These are phyloP conservation scores for Gambusia affinis DNA, from an alignment of 2,113 vertebrate genomes.

Conservation along the genomic window DNA sequence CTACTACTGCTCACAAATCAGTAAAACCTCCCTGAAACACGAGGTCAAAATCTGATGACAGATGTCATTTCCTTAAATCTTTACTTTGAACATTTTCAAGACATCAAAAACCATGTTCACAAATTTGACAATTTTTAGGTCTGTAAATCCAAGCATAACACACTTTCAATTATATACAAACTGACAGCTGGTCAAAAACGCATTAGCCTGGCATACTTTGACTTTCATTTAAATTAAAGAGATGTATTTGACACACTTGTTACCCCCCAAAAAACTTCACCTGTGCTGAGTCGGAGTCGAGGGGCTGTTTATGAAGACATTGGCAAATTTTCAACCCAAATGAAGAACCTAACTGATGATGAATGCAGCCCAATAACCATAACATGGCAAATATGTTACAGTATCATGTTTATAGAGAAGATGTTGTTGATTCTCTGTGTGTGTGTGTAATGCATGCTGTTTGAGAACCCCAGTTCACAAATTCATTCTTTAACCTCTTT, in stretches of 20 bases:
- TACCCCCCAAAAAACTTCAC: too few relatives aligned
- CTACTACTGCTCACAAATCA: background rate
- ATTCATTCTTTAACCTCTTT: too few relatives aligned
- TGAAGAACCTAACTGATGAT: too few relatives aligned
- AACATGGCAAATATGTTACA: too few relatives aligned
- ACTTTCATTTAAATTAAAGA: conserved; percentile 45
- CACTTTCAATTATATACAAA: conserved; percentile 6
- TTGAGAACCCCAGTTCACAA: too few relatives aligned
- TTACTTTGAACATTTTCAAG: background rate
- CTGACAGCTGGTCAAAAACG: conserved; percentile 65
- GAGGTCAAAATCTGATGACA: background rate
- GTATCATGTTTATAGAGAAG: too few relatives aligned
- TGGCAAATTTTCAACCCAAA: too few relatives aligned
- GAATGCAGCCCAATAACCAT: too few relatives aligned
- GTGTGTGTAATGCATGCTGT: too few relatives aligned
- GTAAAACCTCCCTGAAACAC: background rate
- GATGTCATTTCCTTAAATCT: background rate
- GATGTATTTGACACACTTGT: conserved; percentile 43
- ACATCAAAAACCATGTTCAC: background rate
- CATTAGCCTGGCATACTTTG: conserved; percentile 47
- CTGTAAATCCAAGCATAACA: background rate
- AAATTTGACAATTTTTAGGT: background rate
- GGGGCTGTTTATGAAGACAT: too few relatives aligned
- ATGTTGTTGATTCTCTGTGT: too few relatives aligned
- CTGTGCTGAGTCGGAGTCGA: too few relatives aligned